Percentiles rank a stretch among this genome's conserved stretches.
phyloP scores from a whole-genome alignment of 1,140 invertebrate genomes.

The Drosophila asahinai region DNA sequence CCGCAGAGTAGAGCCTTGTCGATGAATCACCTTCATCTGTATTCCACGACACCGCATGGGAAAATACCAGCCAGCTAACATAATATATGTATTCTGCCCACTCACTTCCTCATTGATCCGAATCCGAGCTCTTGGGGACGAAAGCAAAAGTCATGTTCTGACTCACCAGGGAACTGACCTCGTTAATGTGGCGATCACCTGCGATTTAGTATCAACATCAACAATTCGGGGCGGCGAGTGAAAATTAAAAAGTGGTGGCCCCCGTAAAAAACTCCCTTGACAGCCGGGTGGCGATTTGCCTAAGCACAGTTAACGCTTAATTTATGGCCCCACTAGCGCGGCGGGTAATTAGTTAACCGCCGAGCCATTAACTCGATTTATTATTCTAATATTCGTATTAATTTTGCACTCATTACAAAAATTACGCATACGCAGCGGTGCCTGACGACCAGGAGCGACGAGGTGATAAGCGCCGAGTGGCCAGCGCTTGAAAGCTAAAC shows the following conservation, averaged over 20 bases:
- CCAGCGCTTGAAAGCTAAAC: slow-evolving; percentile 52
- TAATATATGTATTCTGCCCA: slow-evolving; percentile 39
- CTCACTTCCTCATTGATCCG: slow-evolving; percentile 47
- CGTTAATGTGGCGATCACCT: slow-evolving; percentile 30
- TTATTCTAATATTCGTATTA: slow-evolving; percentile 17
- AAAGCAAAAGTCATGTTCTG: slow-evolving; percentile 53
- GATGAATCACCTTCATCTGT: slow-evolving; percentile 39
- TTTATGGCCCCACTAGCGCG: slow-evolving; percentile 17
- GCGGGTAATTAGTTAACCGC: slow-evolving; percentile 29
- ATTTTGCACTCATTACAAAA: slow-evolving; percentile 6
- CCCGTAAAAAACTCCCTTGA: slow-evolving; percentile 14
- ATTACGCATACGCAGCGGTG: slow-evolving; percentile 59
- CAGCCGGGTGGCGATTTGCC: slow-evolving; percentile 10
- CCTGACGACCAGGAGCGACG: slow-evolving; percentile 33
- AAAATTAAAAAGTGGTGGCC: background rate
- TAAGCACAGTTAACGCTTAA: slow-evolving; percentile 19
- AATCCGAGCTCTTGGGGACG: slow-evolving; percentile 27
- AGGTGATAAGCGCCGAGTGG: slow-evolving; percentile 35
- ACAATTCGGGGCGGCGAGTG: background rate
- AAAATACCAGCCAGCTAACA: slow-evolving; percentile 24
- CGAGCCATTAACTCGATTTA: slow-evolving; percentile 23
- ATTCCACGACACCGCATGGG: slow-evolving; percentile 42
- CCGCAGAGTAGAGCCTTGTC: background rate
- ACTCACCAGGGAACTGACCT: slow-evolving; percentile 53
- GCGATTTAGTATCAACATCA: background rate